Base-by-base conservation (phyloP, 1,140 invertebrate genomes). In the Neodiprion lecontei region DNA sequence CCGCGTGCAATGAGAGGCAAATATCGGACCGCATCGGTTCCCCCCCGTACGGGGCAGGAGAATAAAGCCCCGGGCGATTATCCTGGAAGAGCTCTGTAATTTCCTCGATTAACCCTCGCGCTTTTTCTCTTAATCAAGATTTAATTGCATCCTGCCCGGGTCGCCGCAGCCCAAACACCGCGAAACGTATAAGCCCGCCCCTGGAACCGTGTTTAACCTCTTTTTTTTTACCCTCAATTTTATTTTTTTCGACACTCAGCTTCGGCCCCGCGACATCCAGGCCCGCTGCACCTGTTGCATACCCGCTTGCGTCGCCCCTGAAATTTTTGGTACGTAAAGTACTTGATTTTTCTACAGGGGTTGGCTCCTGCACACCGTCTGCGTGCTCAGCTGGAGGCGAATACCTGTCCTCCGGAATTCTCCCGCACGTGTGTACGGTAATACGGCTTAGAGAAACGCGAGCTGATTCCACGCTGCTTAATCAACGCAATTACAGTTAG, bases 91-190 rank as follows among this genome's bases (percentile, higher is more conserved):
- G 53, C 53, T 61, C n/a, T 7, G 53, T 61, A 61, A 61, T 61
- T 61, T 61, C 53, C 53, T 61, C 53, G 53, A 61, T 61, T 61
- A 61, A 61, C 5, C 53, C 53, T 7, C 11, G 53, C 53, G 53
- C 53, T 61, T 61, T 61, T 61, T 61, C 53, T 61, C 53, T 61
- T 61, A 61, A 61, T 61, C 53, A 61, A 61, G 11, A 17, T 61
- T 61, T 61, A 61, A 61, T 61, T 61, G 11, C 53, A 17, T 40
- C 28, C 28, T 40, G 28, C 5, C 28, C 28, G 28, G 28, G 28
- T 40, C 28, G 28, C 28, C 28, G 28, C 28, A 1, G 5, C 1
- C 28, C 28, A 1, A 40, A 40, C 28, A 40, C 28, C 28, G 5
- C 28, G 28, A 5, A 5, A 40, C 17, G 28, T 40, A 40, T 40